Conservation (phyloP, 2,888 invertebrate genomes). For the Acanthacorydalis orientalis region DNA sequence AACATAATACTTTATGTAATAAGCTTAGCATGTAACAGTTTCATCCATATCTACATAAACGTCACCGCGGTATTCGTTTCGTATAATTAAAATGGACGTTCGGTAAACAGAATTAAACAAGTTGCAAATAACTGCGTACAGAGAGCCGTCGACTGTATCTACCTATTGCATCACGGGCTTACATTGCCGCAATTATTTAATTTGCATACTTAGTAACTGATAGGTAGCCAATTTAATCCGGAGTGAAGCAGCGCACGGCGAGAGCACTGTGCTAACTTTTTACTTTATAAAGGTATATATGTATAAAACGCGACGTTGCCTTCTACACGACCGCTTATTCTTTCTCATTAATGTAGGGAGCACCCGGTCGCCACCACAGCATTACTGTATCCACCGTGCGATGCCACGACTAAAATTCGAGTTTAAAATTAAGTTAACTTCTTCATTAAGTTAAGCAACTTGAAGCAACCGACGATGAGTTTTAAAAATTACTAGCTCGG, state of each 20-base stretch:
- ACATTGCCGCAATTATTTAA: neutral
- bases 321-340: slow-evolving; percentile 15
- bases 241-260: neutral
- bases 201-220: neutral
- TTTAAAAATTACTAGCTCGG: no score
- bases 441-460: slow-evolving; percentile 20
- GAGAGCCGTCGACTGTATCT: no score
- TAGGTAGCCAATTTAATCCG: neutral
- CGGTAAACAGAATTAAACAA: neutral
- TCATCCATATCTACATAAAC: no score
- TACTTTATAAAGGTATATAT: neutral
- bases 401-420: slow-evolving; percentile 16
- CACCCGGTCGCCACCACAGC: neutral
- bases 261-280: neutral
- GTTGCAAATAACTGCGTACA: no score
- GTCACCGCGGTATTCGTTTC: no score
- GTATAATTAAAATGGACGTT: no score
- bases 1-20: no score
- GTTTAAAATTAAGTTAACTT: slow-evolving; percentile 22
- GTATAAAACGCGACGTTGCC: neutral
- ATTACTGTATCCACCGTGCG: slow-evolving; percentile 13
- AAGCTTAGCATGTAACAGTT: no score
- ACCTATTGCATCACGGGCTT: no score
- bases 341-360: slow-evolving; percentile 19
- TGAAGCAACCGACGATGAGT: no score